Evolutionary conservation across 2,113 vertebrate genomes (phyloP), one percentile per base, ranked within the genome.

Genomic region (Piprites chloris): DNA sequence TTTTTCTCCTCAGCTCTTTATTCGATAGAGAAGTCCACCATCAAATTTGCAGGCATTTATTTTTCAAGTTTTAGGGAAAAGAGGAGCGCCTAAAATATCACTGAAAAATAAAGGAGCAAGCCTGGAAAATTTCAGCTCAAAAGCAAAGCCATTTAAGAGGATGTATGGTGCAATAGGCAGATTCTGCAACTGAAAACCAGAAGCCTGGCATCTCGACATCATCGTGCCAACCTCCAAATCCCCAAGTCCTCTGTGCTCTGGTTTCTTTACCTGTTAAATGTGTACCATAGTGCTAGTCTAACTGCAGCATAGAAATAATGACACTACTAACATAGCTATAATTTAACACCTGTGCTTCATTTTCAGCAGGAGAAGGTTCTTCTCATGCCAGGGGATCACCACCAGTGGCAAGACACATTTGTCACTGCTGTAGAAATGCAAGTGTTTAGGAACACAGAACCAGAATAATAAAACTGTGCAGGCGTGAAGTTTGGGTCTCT

Each of bases 371-470:
- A 75, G 15, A 30, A 10, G 1, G 9, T 20, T 55, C 7, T 87
- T 76, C 24, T 58, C 12, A 14, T 4, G 10, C 47, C 21, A 58
- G 49, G 6, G 55, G 33, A 58, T 6, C 9, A 69, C 20, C 22
- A 71, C 15, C 4, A 7, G 21, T 6, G 20, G 19, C 22, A 76
- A 68, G 47, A 66, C 12, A 7, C 2, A 10, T 18, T 23, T 1
- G 0, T 32, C 14, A 30, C 12, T 1, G 2, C 35, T 33, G 10
- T 21, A 35, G 39, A 33, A 11, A 18, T 1, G 6, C 4, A 8
- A 1, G 1, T 9, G 17, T 28, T 33, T 28, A 41, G 63, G 42
- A 77, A 14, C 1, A 2, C 15, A 61, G 37, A 13, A 35, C 24
- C 11, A 81, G 35, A 46, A 55, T 0, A 1, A 63, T 78, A 22